Base-by-base conservation (phyloP, 2,888 invertebrate genomes). In the Calameuta idolon region DNA sequence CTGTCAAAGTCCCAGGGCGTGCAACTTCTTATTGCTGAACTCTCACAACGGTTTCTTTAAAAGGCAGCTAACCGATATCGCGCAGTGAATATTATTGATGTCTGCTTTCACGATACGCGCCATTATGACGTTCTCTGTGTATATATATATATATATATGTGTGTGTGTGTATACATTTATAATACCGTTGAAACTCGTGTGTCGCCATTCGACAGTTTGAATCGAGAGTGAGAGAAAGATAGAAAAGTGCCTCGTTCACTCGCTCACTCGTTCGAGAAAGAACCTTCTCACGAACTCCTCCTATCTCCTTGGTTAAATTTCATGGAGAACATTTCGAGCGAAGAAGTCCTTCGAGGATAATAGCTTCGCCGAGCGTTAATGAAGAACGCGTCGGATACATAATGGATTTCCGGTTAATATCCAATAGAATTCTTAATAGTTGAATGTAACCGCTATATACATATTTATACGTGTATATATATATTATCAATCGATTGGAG, bases 81-180 rank as follows among this genome's bases (percentile, higher is more conserved):
- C 40, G 73, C 69, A 69, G 55, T 55, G 78, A 79, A 78, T 82
- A 79, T 82, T 82, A 82, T 81, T 81, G 82, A 82, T 82, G 82
- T 77, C 76, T 69, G 79, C 81, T 82, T 79, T 78, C 79, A 81
- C 78, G 77, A 74, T 74, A 35, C 77, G 74, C 77, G 77, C 69
- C 77, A 77, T 74, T 77, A 74, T 77, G 74, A 77, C 75, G 77
- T 74, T 69, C 75, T n/a, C 33, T 74, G 74, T 74, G 74, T 76
- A 77, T 34, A 73, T 23, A 55, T 55, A 23, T 23, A 23, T 55
- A 55, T 4, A 33, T 33, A 33, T 3, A 33, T 33, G 74, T 76
- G 74, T 40, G 74, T 40, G 68, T 40, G 23, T 40, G 15, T 23
- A 40, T 40, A 40, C 40, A 15, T 23, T 40, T 40, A 55, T 55